Percentiles rank a stretch among this genome's conserved stretches.
Evolutionary conservation across 2,113 vertebrate species (phyloP).

Genomic region (Taxidea taxus): DNA sequence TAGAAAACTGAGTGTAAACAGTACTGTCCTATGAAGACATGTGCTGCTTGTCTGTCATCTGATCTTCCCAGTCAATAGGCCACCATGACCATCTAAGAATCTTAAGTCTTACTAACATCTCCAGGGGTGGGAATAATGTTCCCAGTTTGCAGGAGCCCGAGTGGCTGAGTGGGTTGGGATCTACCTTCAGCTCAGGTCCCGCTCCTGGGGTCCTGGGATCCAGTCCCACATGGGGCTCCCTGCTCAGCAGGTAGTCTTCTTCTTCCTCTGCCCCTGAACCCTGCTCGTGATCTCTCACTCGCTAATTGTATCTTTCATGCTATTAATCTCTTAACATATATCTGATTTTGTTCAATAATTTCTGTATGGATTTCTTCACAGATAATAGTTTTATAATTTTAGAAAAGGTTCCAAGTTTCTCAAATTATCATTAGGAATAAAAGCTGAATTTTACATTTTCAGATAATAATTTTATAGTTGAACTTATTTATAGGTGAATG

Average conservation of each 20-base stretch:
- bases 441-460: not conserved
- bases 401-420: not conserved
- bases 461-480: not conserved
- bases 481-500: not conserved
- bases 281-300: not conserved
- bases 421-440: not conserved
- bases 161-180: not conserved
- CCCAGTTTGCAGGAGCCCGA: not conserved
- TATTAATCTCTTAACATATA: not conserved
- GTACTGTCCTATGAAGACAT: not conserved
- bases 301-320: not conserved
- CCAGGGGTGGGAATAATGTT: not conserved
- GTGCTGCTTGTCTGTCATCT: not conserved
- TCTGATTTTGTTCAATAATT: not conserved
- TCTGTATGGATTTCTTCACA: not conserved
- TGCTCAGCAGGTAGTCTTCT: not conserved
- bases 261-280: not conserved
- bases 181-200: no score
- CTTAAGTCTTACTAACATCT: not conserved
- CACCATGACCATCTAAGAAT: not conserved
- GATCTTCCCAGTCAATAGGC: not conserved
- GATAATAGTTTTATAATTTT: not conserved
- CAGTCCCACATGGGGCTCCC: not conserved
- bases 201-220: not conserved
- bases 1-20: not conserved